Percentiles rank a stretch among this genome's conserved stretches.
phyloP scores from a whole-genome alignment of 2,888 invertebrate species.

The Hirtodrosophila duncani region DNA sequence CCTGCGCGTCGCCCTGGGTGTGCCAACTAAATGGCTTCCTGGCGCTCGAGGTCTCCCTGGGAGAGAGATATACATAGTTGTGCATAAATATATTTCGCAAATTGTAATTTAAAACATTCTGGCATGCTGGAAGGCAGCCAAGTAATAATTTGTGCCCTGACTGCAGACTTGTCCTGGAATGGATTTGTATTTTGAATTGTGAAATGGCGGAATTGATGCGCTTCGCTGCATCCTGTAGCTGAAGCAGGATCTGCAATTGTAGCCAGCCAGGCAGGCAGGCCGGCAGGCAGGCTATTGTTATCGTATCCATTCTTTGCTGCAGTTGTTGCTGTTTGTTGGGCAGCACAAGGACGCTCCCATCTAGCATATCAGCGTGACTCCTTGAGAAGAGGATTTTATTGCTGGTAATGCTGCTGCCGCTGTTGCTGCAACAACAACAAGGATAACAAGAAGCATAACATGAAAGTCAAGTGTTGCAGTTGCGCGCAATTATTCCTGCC shows the following conservation, averaged over 20 bases:
- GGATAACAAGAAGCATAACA: too few species aligned
- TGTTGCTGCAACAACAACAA: too few species aligned
- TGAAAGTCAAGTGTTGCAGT: slow-evolving; percentile 72
- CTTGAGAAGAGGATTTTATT: slow-evolving; percentile 65
- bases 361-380: slow-evolving; percentile 42
- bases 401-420: too few species aligned
- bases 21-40: slow-evolving; percentile 45
- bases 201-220: slow-evolving; percentile 60
- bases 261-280: slow-evolving; percentile 14
- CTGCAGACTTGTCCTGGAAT: slow-evolving; percentile 39
- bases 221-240: slow-evolving; percentile 55
- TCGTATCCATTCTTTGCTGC: slow-evolving; percentile 41
- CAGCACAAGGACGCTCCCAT: background rate
- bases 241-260: slow-evolving; percentile 19
- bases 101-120: slow-evolving; percentile 73
- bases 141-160: slow-evolving; percentile 66
- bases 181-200: slow-evolving; percentile 52
- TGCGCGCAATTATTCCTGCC: slow-evolving; percentile 30
- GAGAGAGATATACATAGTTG: slow-evolving; percentile 22
- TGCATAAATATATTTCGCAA: slow-evolving; percentile 38
- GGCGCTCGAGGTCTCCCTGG: slow-evolving; percentile 20
- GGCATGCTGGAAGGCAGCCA: slow-evolving; percentile 67
- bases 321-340: slow-evolving; percentile 24
- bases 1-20: slow-evolving; percentile 24
- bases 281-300: slow-evolving; percentile 58